These are phyloP conservation scores for Megalonaias nervosa DNA, from an alignment of 1,140 invertebrate genomes.

Conservation along the genomic window DNA sequence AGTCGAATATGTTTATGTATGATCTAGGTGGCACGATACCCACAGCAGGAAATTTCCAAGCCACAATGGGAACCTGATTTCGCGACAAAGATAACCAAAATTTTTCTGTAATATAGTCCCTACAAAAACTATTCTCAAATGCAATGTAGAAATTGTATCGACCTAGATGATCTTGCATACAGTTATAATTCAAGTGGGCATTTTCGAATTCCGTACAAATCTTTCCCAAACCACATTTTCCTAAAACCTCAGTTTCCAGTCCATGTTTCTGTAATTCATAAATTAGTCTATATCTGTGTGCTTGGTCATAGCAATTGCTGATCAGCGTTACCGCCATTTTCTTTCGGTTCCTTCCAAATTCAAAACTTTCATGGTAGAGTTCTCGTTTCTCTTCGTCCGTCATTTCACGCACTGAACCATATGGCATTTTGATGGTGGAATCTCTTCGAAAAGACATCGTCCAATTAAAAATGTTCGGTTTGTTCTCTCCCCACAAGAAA, in stretches of 20 bases:
- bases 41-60: constrained; percentile 64
- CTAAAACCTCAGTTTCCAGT: constrained; percentile 78
- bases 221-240: constrained; percentile 69
- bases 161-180: constrained; percentile 38
- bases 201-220: constrained; percentile 41
- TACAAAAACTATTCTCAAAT: constrained; percentile 69
- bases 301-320: constrained; percentile 76
- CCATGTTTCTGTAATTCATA: constrained; percentile 72
- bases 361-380: constrained; percentile 33
- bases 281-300: constrained; percentile 75
- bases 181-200: constrained; percentile 38
- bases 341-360: constrained; percentile 38
- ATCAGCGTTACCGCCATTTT: constrained; percentile 76
- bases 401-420: constrained; percentile 38
- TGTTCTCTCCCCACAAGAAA: constrained; percentile 40
- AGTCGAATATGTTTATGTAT: constrained; percentile 95
- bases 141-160: constrained; percentile 90
- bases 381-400: constrained; percentile 21
- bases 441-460: constrained; percentile 55
- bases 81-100: constrained; percentile 57
- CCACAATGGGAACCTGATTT: constrained; percentile 59
- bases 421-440: constrained; percentile 50
- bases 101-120: constrained; percentile 70
- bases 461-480: constrained; percentile 54
- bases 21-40: constrained; percentile 78